Evolutionary conservation across 2,888 invertebrate species (phyloP), one percentile per base, ranked within the genome.

Genomic region (Oxycera nigricornis): DNA sequence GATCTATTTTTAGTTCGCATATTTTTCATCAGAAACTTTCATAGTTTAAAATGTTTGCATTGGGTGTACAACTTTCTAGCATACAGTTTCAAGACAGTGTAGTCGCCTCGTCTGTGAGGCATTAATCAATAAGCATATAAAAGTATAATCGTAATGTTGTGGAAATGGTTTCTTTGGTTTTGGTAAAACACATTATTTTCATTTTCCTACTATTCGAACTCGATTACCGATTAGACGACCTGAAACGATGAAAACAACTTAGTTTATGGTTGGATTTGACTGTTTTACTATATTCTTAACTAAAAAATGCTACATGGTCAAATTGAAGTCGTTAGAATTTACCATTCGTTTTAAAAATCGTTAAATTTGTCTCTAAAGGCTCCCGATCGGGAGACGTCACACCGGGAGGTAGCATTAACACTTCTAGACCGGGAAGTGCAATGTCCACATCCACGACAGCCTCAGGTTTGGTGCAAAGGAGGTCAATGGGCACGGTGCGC

Each of bases 401-500:
- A 77, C 92, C 92, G 77, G 84, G 84, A 77, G 85, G 85, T 83
- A 88, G 91, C 89, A 79, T 82, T 70, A 84, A 81, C 80, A 90
- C 91, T 77, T 95, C 95, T 80, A 89, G 95, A 84, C 95, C 95
- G 78, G 92, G 92, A 85, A 94, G 94, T 87, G 94, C 95, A 80
- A 89, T 95, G 88, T 94, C 92, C 83, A 84, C 88, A 88, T 92
- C 92, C 83, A 89, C 89, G 82, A 89, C 90, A 81, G 87, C 89
- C 77, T 86, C 88, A 55, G 88, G 88, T 79, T 85, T 87, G 74
- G 86, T 89, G 77, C 88, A 91, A 81, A 88, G 90, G 81, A 88
- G 88, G 80, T 89, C 88, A 82, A 86, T 88, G 28, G 82, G 82
- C 81, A 88, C 88, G 80, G 88, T 89, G 76, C 89, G 90, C 83